phyloP scores from a whole-genome alignment of 2,113 vertebrate genomes.

The Pseudopipra pipra region DNA sequence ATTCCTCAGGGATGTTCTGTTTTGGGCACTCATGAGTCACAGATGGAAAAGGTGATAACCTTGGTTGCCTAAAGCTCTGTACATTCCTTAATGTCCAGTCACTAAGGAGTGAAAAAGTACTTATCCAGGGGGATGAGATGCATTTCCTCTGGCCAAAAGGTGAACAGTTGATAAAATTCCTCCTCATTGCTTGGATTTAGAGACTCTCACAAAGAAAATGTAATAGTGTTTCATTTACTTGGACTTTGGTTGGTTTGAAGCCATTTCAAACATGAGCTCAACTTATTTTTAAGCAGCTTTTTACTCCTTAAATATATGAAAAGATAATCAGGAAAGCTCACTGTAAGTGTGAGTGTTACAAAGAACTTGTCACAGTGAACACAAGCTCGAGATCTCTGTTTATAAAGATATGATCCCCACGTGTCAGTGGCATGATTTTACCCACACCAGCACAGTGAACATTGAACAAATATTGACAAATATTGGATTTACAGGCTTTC shows the following conservation, averaged over 20 bases:
- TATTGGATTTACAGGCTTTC: neutral
- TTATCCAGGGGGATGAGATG: neutral
- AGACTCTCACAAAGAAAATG: neutral
- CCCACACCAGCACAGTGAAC: neutral
- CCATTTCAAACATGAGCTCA: neutral
- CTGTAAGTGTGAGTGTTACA: neutral
- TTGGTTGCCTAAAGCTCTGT: neutral
- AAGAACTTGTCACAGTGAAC: neutral
- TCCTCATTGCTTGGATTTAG: neutral
- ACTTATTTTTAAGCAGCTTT: neutral
- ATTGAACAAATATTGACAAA: neutral
- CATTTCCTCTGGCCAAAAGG: neutral
- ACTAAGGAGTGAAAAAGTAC: neutral
- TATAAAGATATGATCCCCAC: neutral
- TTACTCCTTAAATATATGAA: neutral
- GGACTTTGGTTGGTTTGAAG: neutral
- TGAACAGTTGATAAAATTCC: neutral
- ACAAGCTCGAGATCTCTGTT: neutral
- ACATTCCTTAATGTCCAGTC: neutral
- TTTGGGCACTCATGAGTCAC: neutral
- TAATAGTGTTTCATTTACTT: neutral
- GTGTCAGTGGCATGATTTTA: neutral
- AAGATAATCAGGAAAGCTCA: neutral
- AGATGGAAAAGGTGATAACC: neutral
- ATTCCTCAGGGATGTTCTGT: neutral